Evolutionary conservation across 2,113 vertebrate species (phyloP).

Genomic region (Chelonoidis abingdonii): DNA sequence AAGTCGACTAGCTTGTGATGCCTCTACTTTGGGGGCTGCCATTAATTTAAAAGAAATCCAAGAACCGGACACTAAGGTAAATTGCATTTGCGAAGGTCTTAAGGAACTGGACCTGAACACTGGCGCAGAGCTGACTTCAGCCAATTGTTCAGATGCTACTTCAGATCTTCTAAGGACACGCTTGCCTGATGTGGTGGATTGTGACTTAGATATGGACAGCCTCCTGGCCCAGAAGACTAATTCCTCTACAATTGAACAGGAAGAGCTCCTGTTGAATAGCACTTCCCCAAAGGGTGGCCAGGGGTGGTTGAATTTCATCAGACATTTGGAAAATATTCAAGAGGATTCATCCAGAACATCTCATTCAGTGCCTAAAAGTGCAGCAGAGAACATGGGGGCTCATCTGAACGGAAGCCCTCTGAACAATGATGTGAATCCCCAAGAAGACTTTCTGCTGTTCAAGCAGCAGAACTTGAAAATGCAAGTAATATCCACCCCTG

Average conservation of each 20-base stretch:
- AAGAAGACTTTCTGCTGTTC: neutral
- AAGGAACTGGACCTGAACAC: slow-evolving; percentile 74
- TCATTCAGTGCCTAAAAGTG: neutral
- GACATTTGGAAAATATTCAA: neutral
- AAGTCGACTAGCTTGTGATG: neutral
- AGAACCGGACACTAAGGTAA: neutral
- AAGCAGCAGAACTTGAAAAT: slow-evolving; percentile 25
- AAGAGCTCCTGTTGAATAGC: slow-evolving; percentile 12
- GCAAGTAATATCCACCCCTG: slow-evolving; percentile 88
- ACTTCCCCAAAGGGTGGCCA: neutral
- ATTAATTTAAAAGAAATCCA: neutral
- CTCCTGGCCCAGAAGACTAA: neutral
- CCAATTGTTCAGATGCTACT: slow-evolving; percentile 37
- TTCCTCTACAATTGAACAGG: neutral
- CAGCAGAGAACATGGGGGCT: neutral
- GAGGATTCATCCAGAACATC: neutral
- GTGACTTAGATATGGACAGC: slow-evolving; percentile 38
- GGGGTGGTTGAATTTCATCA: neutral
- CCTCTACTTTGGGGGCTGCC: neutral
- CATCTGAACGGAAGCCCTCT: neutral
- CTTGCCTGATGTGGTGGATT: slow-evolving; percentile 47
- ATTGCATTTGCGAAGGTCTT: slow-evolving; percentile 46
- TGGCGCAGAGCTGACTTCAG: slow-evolving; percentile 46
- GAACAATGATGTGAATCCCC: neutral
- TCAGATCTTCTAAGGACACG: slow-evolving; percentile 62